Base-by-base conservation (phyloP, 2,888 invertebrate species). In the Oxycera nigricornis region DNA sequence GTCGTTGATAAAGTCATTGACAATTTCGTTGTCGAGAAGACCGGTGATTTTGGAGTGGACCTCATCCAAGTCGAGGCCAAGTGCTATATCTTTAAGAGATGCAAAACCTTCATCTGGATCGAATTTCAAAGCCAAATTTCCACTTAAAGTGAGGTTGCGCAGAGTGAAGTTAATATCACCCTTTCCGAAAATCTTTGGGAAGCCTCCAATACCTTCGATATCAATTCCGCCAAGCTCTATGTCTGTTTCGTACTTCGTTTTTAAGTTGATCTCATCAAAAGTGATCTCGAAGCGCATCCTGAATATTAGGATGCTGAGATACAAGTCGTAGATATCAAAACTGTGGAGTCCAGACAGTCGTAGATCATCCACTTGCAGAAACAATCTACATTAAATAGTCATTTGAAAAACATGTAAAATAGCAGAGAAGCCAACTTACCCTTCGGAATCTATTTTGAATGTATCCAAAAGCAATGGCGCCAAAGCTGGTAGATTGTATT, bases 161-260 rank as follows among this genome's bases (percentile, higher is more conserved):
- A 65, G 65, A 17, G 65, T 41, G 14, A 65, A 65, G 30, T 65
- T 26, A 20, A 65, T 65, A 22, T 17, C 24, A 9, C 65, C 65
- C 0, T 65, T 14, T 9, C 65, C 65, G 39, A 65, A 65, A 41
- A 65, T 65, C n/a, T 6, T 41, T 1, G 65, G 65, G 14, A 35
- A 7, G 17, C 2, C 17, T 1, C 24, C 11, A 22, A 65, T 20
- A 14, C 41, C 41, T 24, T 65, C 65, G 26, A 41, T 2, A 24
- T 65, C 24, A 26, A 65, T 4, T 11, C 11, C 39, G 7, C 41
- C 65, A 39, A 65, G 39, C 2, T 65, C 65, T 26, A 65, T 20
- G 26, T 39, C 39, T 17, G 41, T n/a, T n/a, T 7, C 39, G n/a
- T 65, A 65, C 26, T 65, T 41, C 1, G 65, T 39, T 11, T 14